These are phyloP conservation scores for Mergus octosetaceus DNA, from an alignment of 2,797 vertebrate genomes.

Conservation along the genomic window DNA sequence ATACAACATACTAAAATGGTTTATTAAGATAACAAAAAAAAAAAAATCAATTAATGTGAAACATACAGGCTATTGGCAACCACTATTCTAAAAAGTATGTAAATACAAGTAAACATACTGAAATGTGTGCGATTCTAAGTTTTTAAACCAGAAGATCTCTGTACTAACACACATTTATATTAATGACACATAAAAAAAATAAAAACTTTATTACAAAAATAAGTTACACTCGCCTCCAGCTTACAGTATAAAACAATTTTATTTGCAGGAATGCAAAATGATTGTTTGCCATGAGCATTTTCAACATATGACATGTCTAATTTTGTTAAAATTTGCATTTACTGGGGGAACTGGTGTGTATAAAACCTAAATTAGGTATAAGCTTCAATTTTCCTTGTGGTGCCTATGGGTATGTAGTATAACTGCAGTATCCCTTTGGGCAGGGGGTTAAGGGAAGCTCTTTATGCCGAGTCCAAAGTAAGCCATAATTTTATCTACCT, in stretches of 20 bases:
- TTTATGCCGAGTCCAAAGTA: constrained; percentile 76
- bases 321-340: constrained; percentile 95
- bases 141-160: constrained; percentile 86
- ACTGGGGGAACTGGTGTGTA: constrained; percentile 99
- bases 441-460: constrained; percentile 79
- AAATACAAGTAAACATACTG: constrained; percentile 87
- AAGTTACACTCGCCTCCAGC: constrained; percentile 99
- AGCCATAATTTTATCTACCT: constrained; percentile 73
- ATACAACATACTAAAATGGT: constrained; percentile 87
- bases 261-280: constrained; percentile 99
- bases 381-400: constrained; percentile 83
- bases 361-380: constrained; percentile 91
- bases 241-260: constrained; percentile 99
- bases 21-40: constrained; percentile 81
- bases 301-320: constrained; percentile 98
- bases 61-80: constrained; percentile 86
- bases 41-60: constrained; percentile 81
- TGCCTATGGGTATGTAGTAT: constrained; percentile 84
- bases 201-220: constrained; percentile 99
- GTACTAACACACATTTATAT: constrained; percentile 89
- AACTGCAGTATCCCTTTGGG: constrained; percentile 99
- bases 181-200: constrained; percentile 99
- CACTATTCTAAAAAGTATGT: constrained; percentile 84
- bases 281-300: constrained; percentile 99
- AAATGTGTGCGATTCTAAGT: constrained; percentile 85